A percentile compares a stretch with the other conserved stretches of the same genome.
These are phyloP conservation scores for Atractosteus spatula DNA, from an alignment of 2,113 vertebrate genomes.

Conservation along the genomic window DNA sequence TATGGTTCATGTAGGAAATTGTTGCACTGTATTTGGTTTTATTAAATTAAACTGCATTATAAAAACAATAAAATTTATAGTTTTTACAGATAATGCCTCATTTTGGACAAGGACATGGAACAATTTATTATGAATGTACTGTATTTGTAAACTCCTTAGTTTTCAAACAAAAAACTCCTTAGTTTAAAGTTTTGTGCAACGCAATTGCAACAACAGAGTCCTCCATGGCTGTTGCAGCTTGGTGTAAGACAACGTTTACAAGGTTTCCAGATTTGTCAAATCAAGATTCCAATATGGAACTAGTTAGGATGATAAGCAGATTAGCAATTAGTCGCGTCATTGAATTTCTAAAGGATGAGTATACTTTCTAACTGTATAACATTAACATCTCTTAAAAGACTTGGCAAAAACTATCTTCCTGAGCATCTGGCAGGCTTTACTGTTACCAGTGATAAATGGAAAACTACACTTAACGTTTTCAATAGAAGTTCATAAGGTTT, in stretches of 20 bases:
- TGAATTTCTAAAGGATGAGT: slow-evolving; percentile 45
- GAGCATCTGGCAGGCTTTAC: slow-evolving; percentile 52
- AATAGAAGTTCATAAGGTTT: slow-evolving; percentile 40
- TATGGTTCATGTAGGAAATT: too few species aligned
- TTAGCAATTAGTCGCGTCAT: slow-evolving; percentile 51
- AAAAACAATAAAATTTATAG: too few species aligned
- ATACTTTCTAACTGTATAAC: slow-evolving; percentile 34
- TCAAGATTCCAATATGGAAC: slow-evolving; percentile 25
- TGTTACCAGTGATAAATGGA: slow-evolving; percentile 61
- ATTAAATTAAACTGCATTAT: too few species aligned
- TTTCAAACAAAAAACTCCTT: neutral
- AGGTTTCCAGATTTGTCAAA: slow-evolving; percentile 36
- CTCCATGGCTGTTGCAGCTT: slow-evolving; percentile 20
- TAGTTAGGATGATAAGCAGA: slow-evolving; percentile 46
- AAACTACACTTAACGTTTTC: slow-evolving; percentile 70
- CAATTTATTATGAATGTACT: slow-evolving; percentile 2
- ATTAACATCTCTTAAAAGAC: slow-evolving; percentile 42
- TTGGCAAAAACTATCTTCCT: slow-evolving; percentile 30
- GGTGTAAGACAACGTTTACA: slow-evolving; percentile 25
- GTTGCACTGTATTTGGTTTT: too few species aligned
- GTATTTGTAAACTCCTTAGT: slow-evolving; percentile 1
- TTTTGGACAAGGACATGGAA: neutral
- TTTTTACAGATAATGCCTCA: neutral
- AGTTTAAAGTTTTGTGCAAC: too few species aligned
- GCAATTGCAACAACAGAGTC: neutral